Evolutionary conservation across 2,113 vertebrate genomes (phyloP).

Genomic region (Cyprinodon brontotheroides): DNA sequence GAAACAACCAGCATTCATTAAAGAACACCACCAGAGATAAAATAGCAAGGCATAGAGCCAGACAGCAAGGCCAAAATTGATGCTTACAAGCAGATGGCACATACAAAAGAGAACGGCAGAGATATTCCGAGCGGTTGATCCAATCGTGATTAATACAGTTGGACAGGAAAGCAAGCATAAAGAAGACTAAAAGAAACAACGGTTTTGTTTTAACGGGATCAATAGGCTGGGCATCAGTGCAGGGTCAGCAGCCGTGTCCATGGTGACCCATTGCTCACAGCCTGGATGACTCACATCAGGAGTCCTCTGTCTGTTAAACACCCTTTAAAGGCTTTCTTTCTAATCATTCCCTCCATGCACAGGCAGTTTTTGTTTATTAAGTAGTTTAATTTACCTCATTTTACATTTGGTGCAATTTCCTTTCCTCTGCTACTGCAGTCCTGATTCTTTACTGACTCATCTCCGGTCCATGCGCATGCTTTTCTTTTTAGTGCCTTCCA

Average conservation of each 20-base stretch:
- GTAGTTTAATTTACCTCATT: slow-evolving; percentile 20
- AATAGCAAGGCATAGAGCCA: slow-evolving; percentile 8
- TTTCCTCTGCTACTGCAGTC: slow-evolving; percentile 21
- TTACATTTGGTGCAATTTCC: slow-evolving; percentile 14
- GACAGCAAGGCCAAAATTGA: slow-evolving; percentile 14
- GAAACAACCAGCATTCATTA: slow-evolving; percentile 19
- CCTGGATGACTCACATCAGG: slow-evolving; percentile 62
- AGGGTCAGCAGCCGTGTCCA: slow-evolving; percentile 70
- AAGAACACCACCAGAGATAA: slow-evolving; percentile 30
- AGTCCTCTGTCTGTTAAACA: slow-evolving; percentile 42
- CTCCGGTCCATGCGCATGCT: slow-evolving; percentile 17
- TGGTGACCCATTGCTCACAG: slow-evolving; percentile 66
- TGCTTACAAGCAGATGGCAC: slow-evolving; percentile 26
- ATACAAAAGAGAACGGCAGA: slow-evolving; percentile 27
- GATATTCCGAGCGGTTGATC: slow-evolving; percentile 53
- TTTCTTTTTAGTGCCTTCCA: slow-evolving; percentile 15
- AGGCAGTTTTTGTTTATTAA: slow-evolving; percentile 12
- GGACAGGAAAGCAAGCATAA: slow-evolving; percentile 45
- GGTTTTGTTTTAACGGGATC: slow-evolving; percentile 73
- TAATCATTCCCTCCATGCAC: slow-evolving; percentile 3
- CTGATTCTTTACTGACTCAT: slow-evolving; percentile 31
- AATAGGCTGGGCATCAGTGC: slow-evolving; percentile 68
- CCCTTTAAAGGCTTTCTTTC: slow-evolving; percentile 19
- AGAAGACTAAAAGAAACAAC: slow-evolving; percentile 44
- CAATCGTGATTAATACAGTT: slow-evolving; percentile 67